phyloP scores from a whole-genome alignment of 2,113 vertebrate species.

The Geococcyx californianus region DNA sequence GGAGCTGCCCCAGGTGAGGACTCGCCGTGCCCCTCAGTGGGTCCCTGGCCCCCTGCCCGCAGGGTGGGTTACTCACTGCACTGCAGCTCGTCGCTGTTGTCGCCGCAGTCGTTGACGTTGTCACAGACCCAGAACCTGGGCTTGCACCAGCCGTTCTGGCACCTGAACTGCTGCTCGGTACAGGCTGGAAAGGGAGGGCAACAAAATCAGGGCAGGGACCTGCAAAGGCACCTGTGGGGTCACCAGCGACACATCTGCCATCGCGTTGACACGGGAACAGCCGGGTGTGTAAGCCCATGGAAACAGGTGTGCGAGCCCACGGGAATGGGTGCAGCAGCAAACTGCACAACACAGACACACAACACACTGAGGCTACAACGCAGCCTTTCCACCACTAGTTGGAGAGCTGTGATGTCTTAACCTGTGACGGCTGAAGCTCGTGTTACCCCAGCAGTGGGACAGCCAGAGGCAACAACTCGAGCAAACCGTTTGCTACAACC shows the following conservation, averaged over 20 bases:
- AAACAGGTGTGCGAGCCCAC: not conserved
- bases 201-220: not conserved
- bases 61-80: constrained; percentile 79
- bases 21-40: not conserved
- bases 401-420: accelerated
- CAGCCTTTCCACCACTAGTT: not conserved
- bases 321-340: too few species aligned
- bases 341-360: accelerated
- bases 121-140: constrained; percentile 90
- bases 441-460: not conserved
- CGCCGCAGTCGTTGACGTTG: constrained; percentile 87
- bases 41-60: accelerated
- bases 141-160: constrained; percentile 86
- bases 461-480: not conserved
- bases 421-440: not conserved
- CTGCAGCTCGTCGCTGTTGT: constrained; percentile 84
- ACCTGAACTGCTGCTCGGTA: constrained; percentile 71
- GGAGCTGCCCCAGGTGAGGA: not conserved
- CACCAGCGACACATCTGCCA: accelerated
- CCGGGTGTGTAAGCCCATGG: not conserved
- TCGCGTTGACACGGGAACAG: accelerated
- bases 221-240: not conserved
- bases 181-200: constrained; percentile 62
- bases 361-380: accelerated
- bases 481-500: not conserved